A percentile compares a stretch with the other conserved stretches of the same genome.
Conservation (phyloP, 1,140 invertebrate genomes). For the Drosophila prosaltans region DNA sequence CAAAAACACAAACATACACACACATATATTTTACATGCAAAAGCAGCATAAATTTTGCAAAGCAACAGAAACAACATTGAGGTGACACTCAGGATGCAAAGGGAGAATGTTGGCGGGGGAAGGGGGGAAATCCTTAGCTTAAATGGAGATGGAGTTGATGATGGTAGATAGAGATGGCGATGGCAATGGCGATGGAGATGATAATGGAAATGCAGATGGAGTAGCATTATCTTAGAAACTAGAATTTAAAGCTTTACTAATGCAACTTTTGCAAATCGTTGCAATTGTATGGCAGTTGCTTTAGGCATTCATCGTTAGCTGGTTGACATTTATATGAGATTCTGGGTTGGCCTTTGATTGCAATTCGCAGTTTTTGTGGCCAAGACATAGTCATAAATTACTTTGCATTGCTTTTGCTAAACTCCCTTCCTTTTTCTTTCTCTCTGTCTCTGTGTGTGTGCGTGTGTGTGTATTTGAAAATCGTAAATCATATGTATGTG, state of each 20-base stretch:
- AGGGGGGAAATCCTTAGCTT: constrained; percentile 39
- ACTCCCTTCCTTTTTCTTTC: neutral
- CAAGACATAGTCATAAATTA: constrained; percentile 76
- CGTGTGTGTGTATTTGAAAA: constrained; percentile 63
- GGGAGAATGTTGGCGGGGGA: constrained; percentile 15
- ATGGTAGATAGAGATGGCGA: constrained; percentile 19
- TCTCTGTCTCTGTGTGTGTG: neutral
- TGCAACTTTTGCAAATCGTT: constrained; percentile 44
- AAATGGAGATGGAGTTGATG: constrained; percentile 32
- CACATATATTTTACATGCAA: constrained; percentile 53
- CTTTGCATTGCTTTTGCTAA: constrained; percentile 53
- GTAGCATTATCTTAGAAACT: neutral
- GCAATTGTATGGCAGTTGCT: constrained; percentile 21
- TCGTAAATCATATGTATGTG: constrained; percentile 65
- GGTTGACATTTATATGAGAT: constrained; percentile 77
- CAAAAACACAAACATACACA: constrained; percentile 10
- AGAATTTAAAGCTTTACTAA: constrained; percentile 43
- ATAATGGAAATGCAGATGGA: neutral
- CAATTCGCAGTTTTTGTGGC: constrained; percentile 76
- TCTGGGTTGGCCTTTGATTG: constrained; percentile 74
- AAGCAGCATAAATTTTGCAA: constrained; percentile 52
- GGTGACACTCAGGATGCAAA: constrained; percentile 36
- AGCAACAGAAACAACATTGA: constrained; percentile 42
- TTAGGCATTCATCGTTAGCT: constrained; percentile 70
- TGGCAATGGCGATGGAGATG: neutral